Base-by-base conservation (phyloP, 1,140 invertebrate genomes). In the Drosophila busckii region DNA sequence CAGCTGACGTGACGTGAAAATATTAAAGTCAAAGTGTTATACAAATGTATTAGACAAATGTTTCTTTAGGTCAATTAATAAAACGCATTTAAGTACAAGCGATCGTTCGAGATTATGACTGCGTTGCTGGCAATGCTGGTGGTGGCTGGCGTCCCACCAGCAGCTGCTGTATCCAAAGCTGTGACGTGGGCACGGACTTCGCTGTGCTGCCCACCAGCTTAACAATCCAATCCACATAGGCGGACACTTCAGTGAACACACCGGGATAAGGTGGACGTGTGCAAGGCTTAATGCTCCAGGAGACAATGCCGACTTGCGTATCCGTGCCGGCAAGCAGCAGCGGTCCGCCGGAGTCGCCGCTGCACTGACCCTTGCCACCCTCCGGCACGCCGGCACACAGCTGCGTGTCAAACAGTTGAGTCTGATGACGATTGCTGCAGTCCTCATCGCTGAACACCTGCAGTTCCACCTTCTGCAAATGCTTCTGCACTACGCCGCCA, bases 191-290 rank as follows among this genome's bases (percentile, higher is more conserved):
- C n/a, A n/a, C 1, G 37, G 26, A 23, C 16, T 3, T 7, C 8
- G 1, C 7, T 17, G 28, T 29, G 5, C 26, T 13, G 4, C 54
- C 71, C 13, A 76, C 60, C 0, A 54, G 82, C 9, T 38, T 6
- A 3, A 78, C 50, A 25, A 90, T 89, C 89, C 89, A 90, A 17
- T 87, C 70, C 6, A 88, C 62, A 62, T 88, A 90, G 12, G 73
- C 71, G 0, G 88, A 80, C 0, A 91, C 88, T 61, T 87, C 87
- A 0, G 91, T 88, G 10, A 88, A 89, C 2, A 90, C 88, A 4
- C 88, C 88, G 3, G 89, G 88, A 48, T 86, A 87, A 6, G 80
- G 87, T 3, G 84, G 67, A 1, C 67, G 55, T 2, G 88, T 85
- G 35, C 89, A 90, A 1, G 87, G 88, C 49, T 88, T 88, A 0